Evolutionary conservation across 1,140 invertebrate species (phyloP).

Genomic region (Dreissena polymorpha): DNA sequence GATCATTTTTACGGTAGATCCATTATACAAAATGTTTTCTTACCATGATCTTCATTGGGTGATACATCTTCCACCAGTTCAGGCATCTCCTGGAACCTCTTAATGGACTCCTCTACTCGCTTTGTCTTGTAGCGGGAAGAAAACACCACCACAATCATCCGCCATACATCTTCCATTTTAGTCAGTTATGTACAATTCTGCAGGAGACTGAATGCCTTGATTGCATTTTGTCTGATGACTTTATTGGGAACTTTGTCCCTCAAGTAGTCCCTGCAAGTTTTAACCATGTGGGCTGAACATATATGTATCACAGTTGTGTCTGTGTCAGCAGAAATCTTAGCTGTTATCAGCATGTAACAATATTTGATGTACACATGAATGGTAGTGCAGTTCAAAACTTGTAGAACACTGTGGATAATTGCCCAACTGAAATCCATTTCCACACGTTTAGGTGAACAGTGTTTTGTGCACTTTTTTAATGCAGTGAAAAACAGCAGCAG

Average conservation of each 20-base stretch:
- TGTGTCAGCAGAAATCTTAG: background rate
- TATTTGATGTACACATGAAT: conserved; percentile 8
- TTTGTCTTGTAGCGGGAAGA: background rate
- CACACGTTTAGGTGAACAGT: background rate
- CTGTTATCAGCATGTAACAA: background rate
- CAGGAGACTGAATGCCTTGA: background rate
- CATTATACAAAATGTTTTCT: no score
- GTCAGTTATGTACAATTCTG: conserved; percentile 2
- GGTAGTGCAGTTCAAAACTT: background rate
- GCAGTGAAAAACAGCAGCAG: background rate
- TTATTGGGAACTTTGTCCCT: conserved; percentile 12
- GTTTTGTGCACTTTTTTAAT: background rate
- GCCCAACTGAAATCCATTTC: conserved; percentile 9
- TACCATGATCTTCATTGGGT: no score
- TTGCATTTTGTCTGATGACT: background rate
- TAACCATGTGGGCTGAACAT: conserved; percentile 1
- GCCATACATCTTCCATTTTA: background rate
- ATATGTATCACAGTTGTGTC: background rate
- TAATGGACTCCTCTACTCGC: background rate
- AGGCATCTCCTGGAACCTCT: conserved; percentile 10
- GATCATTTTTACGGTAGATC: no score
- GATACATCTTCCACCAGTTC: no score
- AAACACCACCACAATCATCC: background rate
- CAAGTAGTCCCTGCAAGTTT: background rate
- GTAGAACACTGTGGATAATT: conserved; percentile 10